phyloP scores from a whole-genome alignment of 2,888 invertebrate genomes.

The Perithous albicinctus region DNA sequence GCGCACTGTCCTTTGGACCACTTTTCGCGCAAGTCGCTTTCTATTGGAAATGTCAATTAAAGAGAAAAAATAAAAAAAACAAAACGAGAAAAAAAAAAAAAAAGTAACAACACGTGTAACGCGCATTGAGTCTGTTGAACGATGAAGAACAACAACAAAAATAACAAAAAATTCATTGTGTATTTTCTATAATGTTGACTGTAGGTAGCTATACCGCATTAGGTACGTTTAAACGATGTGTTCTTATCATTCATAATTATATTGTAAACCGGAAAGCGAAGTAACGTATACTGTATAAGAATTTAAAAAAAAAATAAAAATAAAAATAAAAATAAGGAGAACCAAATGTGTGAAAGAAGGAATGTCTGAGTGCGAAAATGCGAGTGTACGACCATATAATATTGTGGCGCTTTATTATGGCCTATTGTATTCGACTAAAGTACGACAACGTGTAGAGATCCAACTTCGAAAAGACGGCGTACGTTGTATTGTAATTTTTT shows the following conservation, averaged over 20 bases:
- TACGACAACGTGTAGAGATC: conserved; percentile 38
- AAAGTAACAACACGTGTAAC: conserved; percentile 41
- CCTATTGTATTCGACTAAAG: conserved; percentile 64
- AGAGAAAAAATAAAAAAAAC: conserved; percentile 36
- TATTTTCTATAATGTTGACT: conserved; percentile 79
- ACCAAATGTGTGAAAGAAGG: conserved; percentile 27
- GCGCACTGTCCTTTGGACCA: conserved; percentile 5
- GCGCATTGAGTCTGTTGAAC: conserved; percentile 45
- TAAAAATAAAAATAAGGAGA: conserved; percentile 28
- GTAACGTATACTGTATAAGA: conserved; percentile 50
- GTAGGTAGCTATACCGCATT: conserved; percentile 75
- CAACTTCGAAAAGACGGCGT: conserved; percentile 7
- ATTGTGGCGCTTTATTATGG: conserved; percentile 57
- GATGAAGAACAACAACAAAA: conserved; percentile 49
- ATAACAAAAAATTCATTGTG: conserved; percentile 70
- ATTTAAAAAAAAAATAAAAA: conserved; percentile 32
- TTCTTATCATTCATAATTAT: conserved; percentile 77
- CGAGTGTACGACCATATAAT: conserved; percentile 39
- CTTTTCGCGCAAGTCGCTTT: conserved; percentile 71
- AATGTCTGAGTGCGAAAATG: conserved; percentile 2
- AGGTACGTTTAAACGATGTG: conserved; percentile 75
- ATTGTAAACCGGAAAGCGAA: conserved; percentile 67
- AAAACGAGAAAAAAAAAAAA: conserved; percentile 49
- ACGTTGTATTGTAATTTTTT: conserved; percentile 23
- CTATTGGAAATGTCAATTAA: conserved; percentile 80